A percentile compares a stretch with the other conserved stretches of the same genome.
Evolutionary conservation across 2,888 invertebrate genomes (phyloP).

Genomic region (Thecocarcelia acutangulata): DNA sequence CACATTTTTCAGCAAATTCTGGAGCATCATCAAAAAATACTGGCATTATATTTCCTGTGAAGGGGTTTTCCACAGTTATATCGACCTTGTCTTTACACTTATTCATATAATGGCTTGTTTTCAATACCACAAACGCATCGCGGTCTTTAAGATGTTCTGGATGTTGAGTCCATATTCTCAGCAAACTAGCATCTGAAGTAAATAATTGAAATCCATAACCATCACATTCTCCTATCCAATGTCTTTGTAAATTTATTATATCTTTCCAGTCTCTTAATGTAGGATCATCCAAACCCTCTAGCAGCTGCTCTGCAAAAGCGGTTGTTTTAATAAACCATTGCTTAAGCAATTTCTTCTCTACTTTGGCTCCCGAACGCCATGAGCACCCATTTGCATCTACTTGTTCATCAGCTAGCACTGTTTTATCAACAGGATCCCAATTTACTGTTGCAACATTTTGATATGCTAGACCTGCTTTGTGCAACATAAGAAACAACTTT

Average conservation of each 20-base stretch:
- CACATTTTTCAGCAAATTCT: slow-evolving; percentile 85
- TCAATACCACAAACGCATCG: slow-evolving; percentile 87
- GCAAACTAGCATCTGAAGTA: slow-evolving; percentile 73
- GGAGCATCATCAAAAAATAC: slow-evolving; percentile 85
- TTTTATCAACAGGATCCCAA: slow-evolving; percentile 99
- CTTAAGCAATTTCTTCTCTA: slow-evolving; percentile 91
- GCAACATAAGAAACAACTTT: slow-evolving; percentile 93
- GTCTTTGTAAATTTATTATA: slow-evolving; percentile 90
- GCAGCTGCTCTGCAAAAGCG: slow-evolving; percentile 87
- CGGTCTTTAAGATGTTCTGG: slow-evolving; percentile 87
- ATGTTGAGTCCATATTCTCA: slow-evolving; percentile 86
- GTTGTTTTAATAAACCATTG: slow-evolving; percentile 99
- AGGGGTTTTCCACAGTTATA: slow-evolving; percentile 86
- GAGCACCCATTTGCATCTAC: slow-evolving; percentile 94
- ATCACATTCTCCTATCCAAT: slow-evolving; percentile 95
- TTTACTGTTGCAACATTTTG: slow-evolving; percentile 94
- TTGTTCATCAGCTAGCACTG: slow-evolving; percentile 98
- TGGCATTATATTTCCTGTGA: slow-evolving; percentile 85
- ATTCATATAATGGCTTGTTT: slow-evolving; percentile 83
- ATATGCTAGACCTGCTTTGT: slow-evolving; percentile 91
- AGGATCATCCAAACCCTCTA: slow-evolving; percentile 87
- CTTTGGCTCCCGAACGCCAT: slow-evolving; percentile 98
- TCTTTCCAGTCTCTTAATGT: slow-evolving; percentile 90
- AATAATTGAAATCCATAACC: slow-evolving; percentile 88
- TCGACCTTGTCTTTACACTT: slow-evolving; percentile 75